Evolutionary conservation across 2,113 vertebrate species (phyloP), one percentile per base, ranked within the genome.

Genomic region (Tetrax tetrax): DNA sequence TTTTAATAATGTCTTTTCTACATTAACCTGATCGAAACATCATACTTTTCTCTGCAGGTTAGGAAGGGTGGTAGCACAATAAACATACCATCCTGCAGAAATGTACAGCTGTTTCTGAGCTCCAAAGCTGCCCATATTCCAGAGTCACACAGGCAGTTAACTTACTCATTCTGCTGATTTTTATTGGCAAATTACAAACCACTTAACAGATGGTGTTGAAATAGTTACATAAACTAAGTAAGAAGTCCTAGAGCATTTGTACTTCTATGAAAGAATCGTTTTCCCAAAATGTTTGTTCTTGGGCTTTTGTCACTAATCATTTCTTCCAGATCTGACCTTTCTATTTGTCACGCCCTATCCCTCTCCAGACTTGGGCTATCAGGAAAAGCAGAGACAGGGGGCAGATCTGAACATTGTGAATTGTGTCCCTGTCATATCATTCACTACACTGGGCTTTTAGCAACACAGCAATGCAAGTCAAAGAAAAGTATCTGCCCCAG

Each of bases 401-500:
- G 16, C 17, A 79, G 51, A 27, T 43, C 29, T 48, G 48, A 75
- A 48, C 17, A 18, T 56, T 19, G 21, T 6, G 2, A 75, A 45
- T 47, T 6, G 4, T 35, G 2, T 50, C 41, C n/a, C 64, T 50
- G 25, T 12, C 15, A 4, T 19, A 8, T 11, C 45, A 8, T n/a
- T 91, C 53, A 38, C 19, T 38, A 24, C 8, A 14, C 48, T 14
- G 23, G 56, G 15, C 43, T 87, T 93, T 82, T 37, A 66, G 77
- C 28, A 83, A 15, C 22, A 50, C 4, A 23, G 11, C 7, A 48
- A 12, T 8, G 6, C 25, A 74, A 89, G 23, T 6, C 0, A 0
- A 78, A 70, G 47, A 50, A 37, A 72, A 59, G 17, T n/a, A 50
- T 28, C 60, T 84, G 50, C 14, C 41, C 33, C 38, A 31, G 14